Conservation (phyloP, 1,140 invertebrate genomes). For the Achroia grisella region DNA sequence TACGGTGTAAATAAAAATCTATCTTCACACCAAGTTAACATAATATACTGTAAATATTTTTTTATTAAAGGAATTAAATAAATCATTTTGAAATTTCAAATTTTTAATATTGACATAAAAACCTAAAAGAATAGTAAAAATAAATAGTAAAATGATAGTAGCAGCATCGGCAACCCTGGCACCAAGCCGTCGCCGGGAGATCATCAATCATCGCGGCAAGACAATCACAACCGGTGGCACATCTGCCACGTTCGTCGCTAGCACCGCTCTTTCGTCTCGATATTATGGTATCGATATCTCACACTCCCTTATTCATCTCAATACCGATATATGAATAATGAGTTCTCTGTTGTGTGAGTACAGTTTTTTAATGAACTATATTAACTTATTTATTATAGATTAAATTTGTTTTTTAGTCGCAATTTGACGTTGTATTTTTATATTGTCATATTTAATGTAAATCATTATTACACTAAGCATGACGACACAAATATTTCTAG, state of each 20-base stretch:
- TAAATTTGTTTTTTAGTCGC: too few relatives aligned
- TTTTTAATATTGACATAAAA: too few relatives aligned
- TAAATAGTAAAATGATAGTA: background rate
- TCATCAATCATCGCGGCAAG: constrained; percentile 71
- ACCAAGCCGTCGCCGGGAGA: constrained; percentile 47
- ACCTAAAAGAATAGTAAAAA: constrained; percentile 3
- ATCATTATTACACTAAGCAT: too few relatives aligned
- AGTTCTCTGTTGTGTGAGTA: too few relatives aligned
- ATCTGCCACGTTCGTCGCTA: constrained; percentile 49
- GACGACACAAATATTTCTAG: too few relatives aligned
- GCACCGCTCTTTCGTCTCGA: constrained; percentile 10
- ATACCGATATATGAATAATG: background rate
- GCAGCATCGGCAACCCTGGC: constrained; percentile 34
- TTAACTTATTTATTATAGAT: too few relatives aligned
- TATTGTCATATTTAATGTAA: too few relatives aligned
- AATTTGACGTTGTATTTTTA: too few relatives aligned
- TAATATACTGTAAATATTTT: too few relatives aligned
- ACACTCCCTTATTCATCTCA: background rate
- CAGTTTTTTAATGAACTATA: too few relatives aligned
- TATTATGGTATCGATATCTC: background rate
- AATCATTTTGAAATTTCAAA: background rate
- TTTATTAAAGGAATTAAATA: background rate
- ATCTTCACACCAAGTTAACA: too few relatives aligned
- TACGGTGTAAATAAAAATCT: too few relatives aligned
- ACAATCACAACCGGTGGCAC: constrained; percentile 71